Conservation (phyloP, 2,113 vertebrate species). For the Alces alces region DNA sequence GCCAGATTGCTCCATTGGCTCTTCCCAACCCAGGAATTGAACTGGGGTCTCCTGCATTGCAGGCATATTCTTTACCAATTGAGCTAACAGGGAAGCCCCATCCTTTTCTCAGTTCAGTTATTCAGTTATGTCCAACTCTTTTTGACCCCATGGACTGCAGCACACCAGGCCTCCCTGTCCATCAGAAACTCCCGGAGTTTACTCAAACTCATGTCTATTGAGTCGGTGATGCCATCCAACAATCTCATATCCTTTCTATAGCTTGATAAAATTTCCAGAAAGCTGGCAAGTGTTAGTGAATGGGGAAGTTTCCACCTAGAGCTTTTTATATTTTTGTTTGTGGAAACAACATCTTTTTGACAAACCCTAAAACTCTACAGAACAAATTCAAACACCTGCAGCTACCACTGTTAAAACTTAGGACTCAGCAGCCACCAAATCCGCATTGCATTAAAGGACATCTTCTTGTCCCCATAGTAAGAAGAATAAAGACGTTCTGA, state of each 20-base stretch:
- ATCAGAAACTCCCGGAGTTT: not conserved
- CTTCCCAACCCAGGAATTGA: not conserved
- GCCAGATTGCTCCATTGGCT: not conserved
- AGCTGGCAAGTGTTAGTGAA: not conserved
- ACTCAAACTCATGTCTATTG: not conserved
- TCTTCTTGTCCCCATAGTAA: slow-evolving; percentile 3
- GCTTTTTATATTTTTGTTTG: not conserved
- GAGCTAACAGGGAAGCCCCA: not conserved
- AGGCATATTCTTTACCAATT: not conserved
- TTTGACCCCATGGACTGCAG: not conserved
- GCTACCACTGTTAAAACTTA: slow-evolving; percentile 1
- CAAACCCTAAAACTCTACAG: not conserved
- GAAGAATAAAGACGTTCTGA: slow-evolving; percentile 59
- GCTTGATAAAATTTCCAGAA: not conserved
- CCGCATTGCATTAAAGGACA: slow-evolving; percentile 40
- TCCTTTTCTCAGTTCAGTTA: not conserved
- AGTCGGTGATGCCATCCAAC: not conserved
- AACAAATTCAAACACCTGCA: not conserved
- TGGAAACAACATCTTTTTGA: not conserved
- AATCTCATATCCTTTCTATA: not conserved
- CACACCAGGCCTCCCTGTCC: not conserved
- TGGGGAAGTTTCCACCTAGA: not conserved
- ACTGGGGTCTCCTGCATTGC: not conserved
- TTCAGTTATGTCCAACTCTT: not conserved
- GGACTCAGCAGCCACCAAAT: slow-evolving; percentile 18